Base-by-base conservation (phyloP, 2,888 invertebrate genomes). In the Cremastinae sp. region DNA sequence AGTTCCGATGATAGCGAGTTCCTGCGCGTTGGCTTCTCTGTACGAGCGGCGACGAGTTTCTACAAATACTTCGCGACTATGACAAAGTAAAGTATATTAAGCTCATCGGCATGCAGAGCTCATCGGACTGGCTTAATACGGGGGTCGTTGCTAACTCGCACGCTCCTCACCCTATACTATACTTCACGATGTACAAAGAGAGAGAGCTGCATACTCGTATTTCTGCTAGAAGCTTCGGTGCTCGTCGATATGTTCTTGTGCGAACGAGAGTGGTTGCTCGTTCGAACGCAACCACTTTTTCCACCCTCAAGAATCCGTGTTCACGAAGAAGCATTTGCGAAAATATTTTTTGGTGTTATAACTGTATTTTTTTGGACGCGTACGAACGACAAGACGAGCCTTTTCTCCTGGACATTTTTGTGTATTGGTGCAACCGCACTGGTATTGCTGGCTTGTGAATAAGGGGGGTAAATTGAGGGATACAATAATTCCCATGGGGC, bases 41-140 rank as follows among this genome's bases (percentile, higher is more conserved):
- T 5, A 2, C 5, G 28, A 28, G 28, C 28, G 28, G 28, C 12
- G 12, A 22, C 47, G 66, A 54, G 22, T 36, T 73, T 59, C 47
- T 68, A 59, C 64, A n/a, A n/a, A 59, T 45, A 34, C 53, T 22
- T 20, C 72, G 28, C 28, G 79, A 79, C 82, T 82, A 83, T 86
- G 87, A 84, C 82, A 85, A 85, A 85, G 85, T 85, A 86, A 86
- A 86, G 85, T 86, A 85, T 85, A 87, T 87, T 85, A 86, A 87
- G 85, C 87, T 87, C 86, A 87, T 87, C 86, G 86, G 85, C 84
- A 86, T 87, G 85, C 87, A 85, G 84, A 83, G 84, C 84, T 82
- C 82, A 83, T 80, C 81, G 79, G 80, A 80, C 81, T 82, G 82
- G 84, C 84, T 87, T 87, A 86, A 86, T 86, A 84, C 28, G 49